Percentiles rank a stretch among this genome's conserved stretches.
phyloP scores from a whole-genome alignment of 2,888 invertebrate genomes.

The Sesia apiformis region DNA sequence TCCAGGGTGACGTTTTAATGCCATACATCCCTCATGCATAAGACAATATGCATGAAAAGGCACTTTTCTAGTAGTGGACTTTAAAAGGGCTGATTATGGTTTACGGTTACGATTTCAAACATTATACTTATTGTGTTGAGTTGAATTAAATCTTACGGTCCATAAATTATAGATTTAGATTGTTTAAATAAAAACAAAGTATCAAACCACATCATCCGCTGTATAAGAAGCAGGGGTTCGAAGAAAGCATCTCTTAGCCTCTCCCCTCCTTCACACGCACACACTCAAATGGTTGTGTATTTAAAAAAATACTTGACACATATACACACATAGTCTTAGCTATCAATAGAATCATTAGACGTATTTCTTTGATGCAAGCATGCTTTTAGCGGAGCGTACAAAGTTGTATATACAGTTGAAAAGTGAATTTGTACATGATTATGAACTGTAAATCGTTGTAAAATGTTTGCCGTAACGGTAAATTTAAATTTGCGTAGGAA shows the following conservation, averaged over 20 bases:
- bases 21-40: too few relatives aligned
- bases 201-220: constrained; percentile 26
- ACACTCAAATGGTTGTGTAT: constrained; percentile 32
- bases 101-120: too few relatives aligned
- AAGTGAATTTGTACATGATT: constrained; percentile 14
- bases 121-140: too few relatives aligned
- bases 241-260: constrained; percentile 71
- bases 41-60: too few relatives aligned
- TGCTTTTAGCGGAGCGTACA: constrained; percentile 58
- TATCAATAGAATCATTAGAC: constrained; percentile 73
- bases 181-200: constrained; percentile 10
- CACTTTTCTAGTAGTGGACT: too few relatives aligned
- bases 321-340: constrained; percentile 48
- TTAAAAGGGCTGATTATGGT: too few relatives aligned
- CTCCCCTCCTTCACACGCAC: constrained; percentile 60
- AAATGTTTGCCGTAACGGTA: constrained; percentile 5
- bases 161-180: too few relatives aligned
- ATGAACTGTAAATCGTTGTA: constrained; percentile 14
- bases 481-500: constrained; percentile 34
- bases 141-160: too few relatives aligned
- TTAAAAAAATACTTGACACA: constrained; percentile 53
- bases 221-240: constrained; percentile 66
- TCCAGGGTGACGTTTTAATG: too few relatives aligned
- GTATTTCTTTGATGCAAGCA: constrained; percentile 67
- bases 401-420: constrained; percentile 18